phyloP scores from a whole-genome alignment of 2,797 vertebrate genomes.

The Siniperca obscura region DNA sequence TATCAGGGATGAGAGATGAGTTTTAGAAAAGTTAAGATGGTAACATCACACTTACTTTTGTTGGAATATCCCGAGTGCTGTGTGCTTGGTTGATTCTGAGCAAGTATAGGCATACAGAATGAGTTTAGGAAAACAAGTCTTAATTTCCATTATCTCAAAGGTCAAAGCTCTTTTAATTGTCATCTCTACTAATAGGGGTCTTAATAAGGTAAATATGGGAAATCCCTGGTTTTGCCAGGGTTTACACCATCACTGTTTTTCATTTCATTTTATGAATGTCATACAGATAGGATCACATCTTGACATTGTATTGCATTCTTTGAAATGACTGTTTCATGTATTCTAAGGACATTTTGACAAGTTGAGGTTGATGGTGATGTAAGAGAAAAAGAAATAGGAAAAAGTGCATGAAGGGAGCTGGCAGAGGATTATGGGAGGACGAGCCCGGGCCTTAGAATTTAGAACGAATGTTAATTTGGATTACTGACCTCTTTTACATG shows the following conservation, averaged over 20 bases:
- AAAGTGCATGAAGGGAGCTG: neutral
- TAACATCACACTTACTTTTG: neutral
- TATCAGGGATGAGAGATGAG: neutral
- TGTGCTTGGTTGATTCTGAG: neutral
- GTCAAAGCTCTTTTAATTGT: slow-evolving; percentile 17
- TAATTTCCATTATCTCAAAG: slow-evolving; percentile 5
- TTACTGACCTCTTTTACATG: slow-evolving; percentile 3
- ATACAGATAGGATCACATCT: slow-evolving; percentile 4
- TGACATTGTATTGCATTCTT: slow-evolving; percentile 5
- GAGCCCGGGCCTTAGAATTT: neutral
- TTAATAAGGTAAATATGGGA: slow-evolving; percentile 1
- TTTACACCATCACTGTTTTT: slow-evolving; percentile 10
- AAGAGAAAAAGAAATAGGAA: neutral
- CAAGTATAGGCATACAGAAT: neutral
- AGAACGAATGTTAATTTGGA: slow-evolving; percentile 21
- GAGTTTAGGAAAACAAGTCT: neutral
- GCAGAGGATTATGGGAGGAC: slow-evolving; percentile 20
- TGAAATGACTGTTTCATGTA: slow-evolving; percentile 17
- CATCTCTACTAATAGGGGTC: slow-evolving; percentile 3
- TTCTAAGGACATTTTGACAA: slow-evolving; percentile 10
- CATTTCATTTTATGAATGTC: slow-evolving; percentile 31
- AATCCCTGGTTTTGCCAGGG: neutral
- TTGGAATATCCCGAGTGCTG: neutral
- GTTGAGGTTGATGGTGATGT: slow-evolving; percentile 20
- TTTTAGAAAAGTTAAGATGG: neutral